Percentiles rank a stretch among this genome's conserved stretches.
Evolutionary conservation across 2,113 vertebrate genomes (phyloP).

Genomic region (Thryonomys swinderianus): DNA sequence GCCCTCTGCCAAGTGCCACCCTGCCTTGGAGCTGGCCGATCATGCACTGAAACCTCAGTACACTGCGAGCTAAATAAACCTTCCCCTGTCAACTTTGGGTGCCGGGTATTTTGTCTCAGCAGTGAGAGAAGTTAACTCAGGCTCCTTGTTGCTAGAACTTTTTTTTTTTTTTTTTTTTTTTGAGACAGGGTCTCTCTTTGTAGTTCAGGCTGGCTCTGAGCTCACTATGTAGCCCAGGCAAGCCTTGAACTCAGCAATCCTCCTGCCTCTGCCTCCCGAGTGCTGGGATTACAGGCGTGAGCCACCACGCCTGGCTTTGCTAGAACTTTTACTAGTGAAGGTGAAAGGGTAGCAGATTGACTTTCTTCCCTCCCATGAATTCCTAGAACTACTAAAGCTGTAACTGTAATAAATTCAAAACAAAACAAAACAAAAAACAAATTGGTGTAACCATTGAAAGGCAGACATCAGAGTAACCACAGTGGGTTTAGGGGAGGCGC

Average conservation of each 20-base stretch:
- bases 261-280: too few relatives aligned
- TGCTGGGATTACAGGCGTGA: too few relatives aligned
- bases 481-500: not conserved
- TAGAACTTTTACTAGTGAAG: not conserved
- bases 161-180: too few relatives aligned
- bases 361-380: not conserved
- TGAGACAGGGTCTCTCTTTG: too few relatives aligned
- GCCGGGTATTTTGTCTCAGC: not conserved
- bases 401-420: not conserved
- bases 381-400: constrained; percentile 33
- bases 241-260: too few relatives aligned
- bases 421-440: not conserved
- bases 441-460: not conserved
- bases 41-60: not conserved
- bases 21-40: not conserved
- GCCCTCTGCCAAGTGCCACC: not conserved
- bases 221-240: too few relatives aligned
- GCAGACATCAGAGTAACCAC: not conserved
- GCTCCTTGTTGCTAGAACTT: too few relatives aligned
- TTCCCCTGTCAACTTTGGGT: not conserved
- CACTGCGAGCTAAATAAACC: not conserved
- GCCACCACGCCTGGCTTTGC: too few relatives aligned
- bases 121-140: not conserved
- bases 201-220: too few relatives aligned
- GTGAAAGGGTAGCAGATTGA: not conserved